Percentiles rank a stretch among this genome's conserved stretches.
Conservation (phyloP, 2,888 invertebrate genomes). For the Mantis religiosa region DNA sequence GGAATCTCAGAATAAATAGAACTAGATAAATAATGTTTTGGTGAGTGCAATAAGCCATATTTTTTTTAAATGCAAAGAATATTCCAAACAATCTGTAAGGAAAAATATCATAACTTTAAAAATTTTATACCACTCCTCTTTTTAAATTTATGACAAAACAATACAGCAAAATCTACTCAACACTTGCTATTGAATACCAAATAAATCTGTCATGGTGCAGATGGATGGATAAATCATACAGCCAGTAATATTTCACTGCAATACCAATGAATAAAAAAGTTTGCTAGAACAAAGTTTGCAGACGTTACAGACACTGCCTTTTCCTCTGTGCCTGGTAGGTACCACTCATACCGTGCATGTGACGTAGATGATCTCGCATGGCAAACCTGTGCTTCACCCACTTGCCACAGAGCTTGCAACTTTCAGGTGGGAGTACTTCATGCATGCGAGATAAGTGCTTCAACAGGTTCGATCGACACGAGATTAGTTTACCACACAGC, state of each 20-base stretch:
- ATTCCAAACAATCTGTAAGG: no score
- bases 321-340: neutral
- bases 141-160: neutral
- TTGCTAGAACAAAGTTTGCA: neutral
- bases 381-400: constrained; percentile 13
- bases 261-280: neutral
- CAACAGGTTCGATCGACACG: constrained; percentile 4
- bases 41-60: no score
- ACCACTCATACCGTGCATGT: neutral
- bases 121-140: neutral
- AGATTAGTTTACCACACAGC: constrained; percentile 13
- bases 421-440: neutral
- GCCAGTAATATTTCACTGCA: neutral
- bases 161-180: no score
- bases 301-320: neutral
- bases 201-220: neutral
- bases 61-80: no score
- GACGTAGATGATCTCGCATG: constrained; percentile 10
- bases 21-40: no score
- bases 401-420: constrained; percentile 7
- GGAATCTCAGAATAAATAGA: no score
- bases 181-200: no score
- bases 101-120: neutral
- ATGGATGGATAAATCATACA: neutral
- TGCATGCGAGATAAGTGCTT: constrained; percentile 14